A percentile compares a stretch with the other conserved stretches of the same genome.
Evolutionary conservation across 1,140 invertebrate species (phyloP).

Genomic region (Macrosteles quadrilineatus): DNA sequence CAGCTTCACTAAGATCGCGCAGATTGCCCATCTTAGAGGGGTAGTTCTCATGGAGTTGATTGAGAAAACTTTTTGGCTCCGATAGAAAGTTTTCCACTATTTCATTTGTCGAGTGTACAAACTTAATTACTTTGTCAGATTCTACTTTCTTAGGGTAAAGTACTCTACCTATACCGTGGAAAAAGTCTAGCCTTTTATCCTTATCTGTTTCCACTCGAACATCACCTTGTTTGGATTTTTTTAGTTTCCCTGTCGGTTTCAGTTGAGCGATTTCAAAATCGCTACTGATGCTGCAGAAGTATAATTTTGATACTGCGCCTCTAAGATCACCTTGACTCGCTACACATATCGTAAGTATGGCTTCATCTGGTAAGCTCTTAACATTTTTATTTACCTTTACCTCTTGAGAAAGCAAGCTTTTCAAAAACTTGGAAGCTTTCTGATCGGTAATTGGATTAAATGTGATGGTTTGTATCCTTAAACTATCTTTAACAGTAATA

Average conservation of each 20-base stretch:
- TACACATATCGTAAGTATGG: slow-evolving; percentile 23
- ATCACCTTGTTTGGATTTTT: slow-evolving; percentile 22
- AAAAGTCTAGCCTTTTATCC: slow-evolving; percentile 66
- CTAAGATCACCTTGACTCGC: slow-evolving; percentile 25
- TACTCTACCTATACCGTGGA: slow-evolving; percentile 73
- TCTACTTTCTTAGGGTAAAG: slow-evolving; percentile 71
- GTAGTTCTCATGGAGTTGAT: slow-evolving; percentile 74
- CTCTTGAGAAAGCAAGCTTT: slow-evolving; percentile 52
- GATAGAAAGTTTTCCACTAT: slow-evolving; percentile 64
- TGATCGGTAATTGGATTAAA: slow-evolving; percentile 65
- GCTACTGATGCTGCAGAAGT: slow-evolving; percentile 18
- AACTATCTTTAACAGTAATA: slow-evolving; percentile 58
- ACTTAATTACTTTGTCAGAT: slow-evolving; percentile 44
- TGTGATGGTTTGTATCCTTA: slow-evolving; percentile 64
- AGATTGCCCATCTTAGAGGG: slow-evolving; percentile 65
- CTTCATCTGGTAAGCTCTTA: slow-evolving; percentile 5
- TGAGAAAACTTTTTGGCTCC: slow-evolving; percentile 62
- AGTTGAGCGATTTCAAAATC: slow-evolving; percentile 28
- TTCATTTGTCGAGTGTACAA: slow-evolving; percentile 63
- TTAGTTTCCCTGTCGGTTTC: slow-evolving; percentile 9
- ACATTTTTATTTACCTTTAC: not conserved
- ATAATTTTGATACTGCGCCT: slow-evolving; percentile 30
- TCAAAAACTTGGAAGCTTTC: slow-evolving; percentile 65
- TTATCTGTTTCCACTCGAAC: not conserved
- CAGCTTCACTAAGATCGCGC: slow-evolving; percentile 56